phyloP scores from a whole-genome alignment of 1,140 invertebrate species.

The Bicyclus anynana region DNA sequence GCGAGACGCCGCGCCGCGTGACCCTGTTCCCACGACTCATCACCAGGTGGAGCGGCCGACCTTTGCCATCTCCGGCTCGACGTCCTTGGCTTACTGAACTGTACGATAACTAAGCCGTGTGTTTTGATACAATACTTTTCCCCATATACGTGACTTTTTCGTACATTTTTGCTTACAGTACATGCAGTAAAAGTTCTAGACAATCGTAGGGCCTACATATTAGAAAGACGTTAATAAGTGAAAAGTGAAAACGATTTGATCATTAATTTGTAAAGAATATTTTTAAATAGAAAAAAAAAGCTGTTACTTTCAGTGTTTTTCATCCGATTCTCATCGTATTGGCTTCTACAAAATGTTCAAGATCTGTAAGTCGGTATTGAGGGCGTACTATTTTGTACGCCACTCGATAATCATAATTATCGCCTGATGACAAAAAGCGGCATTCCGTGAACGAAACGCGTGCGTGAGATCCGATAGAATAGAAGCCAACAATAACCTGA shows the following conservation, averaged over 20 bases:
- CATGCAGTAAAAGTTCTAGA: too few relatives aligned
- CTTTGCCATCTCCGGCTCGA: slow-evolving; percentile 16
- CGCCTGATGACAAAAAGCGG: slow-evolving; percentile 46
- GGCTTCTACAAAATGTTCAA: too few relatives aligned
- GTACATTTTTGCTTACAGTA: not conserved
- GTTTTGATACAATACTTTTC: not conserved
- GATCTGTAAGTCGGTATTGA: slow-evolving; percentile 28
- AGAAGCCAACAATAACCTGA: not conserved
- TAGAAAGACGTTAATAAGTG: too few relatives aligned
- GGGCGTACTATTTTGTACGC: slow-evolving; percentile 37
- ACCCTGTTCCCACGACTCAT: slow-evolving; percentile 59
- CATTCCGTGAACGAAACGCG: slow-evolving; percentile 52
- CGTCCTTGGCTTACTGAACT: not conserved
- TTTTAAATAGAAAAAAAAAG: too few relatives aligned
- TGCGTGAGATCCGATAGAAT: slow-evolving; percentile 21
- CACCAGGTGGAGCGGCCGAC: slow-evolving; percentile 32
- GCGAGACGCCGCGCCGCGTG: slow-evolving; percentile 60
- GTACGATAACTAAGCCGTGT: not conserved
- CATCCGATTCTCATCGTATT: too few relatives aligned
- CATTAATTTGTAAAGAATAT: too few relatives aligned
- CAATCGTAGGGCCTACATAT: too few relatives aligned
- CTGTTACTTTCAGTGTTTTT: too few relatives aligned
- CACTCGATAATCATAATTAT: slow-evolving; percentile 45
- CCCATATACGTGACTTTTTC: not conserved
- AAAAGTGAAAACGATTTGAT: too few relatives aligned